Evolutionary conservation across 2,797 vertebrate species (phyloP), one percentile per base, ranked within the genome.

Genomic region (Melanotaenia maccullochi): DNA sequence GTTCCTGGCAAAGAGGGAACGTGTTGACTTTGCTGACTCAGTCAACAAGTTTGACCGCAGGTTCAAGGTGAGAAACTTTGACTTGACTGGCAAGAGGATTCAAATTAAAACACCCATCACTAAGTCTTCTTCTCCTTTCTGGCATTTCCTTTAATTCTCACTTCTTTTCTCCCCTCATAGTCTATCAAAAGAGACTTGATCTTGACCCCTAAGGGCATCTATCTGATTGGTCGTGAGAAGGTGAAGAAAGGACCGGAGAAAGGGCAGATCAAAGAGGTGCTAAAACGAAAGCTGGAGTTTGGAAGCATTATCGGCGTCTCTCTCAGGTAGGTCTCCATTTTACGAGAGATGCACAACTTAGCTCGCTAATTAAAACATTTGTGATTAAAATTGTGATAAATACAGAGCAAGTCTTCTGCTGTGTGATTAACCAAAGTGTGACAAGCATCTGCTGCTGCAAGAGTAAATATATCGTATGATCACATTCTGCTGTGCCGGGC

Each of bases 171-270:
- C 12, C 3, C 36, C 28, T 12, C 58, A 47, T 85, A 99, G 98
- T 87, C 94, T 14, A 97, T 99, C 91, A 99, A 97, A 89, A 86
- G 98, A 75, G 98, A 99, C 83, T 81, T 99, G 86, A 98, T 99
- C 91, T 92, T 98, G 87, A 97, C 97, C 0, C 95, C 97, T 0
- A 99, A 97, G 71, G 94, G 89, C 49, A 94, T 99, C 88, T 99
- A 99, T 80, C 83, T 99, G 88, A 97, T 99, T 14, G 98, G 98
- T 25, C 92, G 96, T 54, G 97, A 99, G 89, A 98, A 99, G 74
- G 94, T 98, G 73, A 99, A 98, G 89, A 99, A 97, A 75, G 98
- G 98, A 5, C 96, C 97, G 0, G 97, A 99, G 86, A 99, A 99
- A 81, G 98, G 98, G 1, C 95, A 96, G 75, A 97, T 99, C 85